Conservation (phyloP, 2,113 vertebrate species). For the Dascyllus trimaculatus region DNA sequence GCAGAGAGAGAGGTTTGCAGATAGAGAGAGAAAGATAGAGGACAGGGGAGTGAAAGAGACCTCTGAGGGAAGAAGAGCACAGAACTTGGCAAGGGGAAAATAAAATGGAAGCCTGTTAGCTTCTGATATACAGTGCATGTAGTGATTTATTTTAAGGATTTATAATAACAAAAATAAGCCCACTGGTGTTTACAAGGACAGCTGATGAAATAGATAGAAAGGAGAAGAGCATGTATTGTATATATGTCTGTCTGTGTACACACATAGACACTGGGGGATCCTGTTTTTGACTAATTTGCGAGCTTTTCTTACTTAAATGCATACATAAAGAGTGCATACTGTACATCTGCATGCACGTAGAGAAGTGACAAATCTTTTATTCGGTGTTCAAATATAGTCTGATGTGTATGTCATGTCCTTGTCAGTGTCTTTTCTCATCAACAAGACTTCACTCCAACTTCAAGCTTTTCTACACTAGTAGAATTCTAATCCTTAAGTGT, state of each 20-base stretch:
- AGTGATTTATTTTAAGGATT: slow-evolving; percentile 33
- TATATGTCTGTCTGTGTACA: slow-evolving; percentile 7
- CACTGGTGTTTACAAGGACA: slow-evolving; percentile 8
- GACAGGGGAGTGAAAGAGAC: slow-evolving; percentile 1
- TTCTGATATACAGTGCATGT: slow-evolving; percentile 3
- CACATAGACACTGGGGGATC: neutral
- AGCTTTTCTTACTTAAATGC: neutral
- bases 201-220: slow-evolving; percentile 3
- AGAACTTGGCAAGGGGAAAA: slow-evolving; percentile 28
- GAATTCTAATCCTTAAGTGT: slow-evolving; percentile 56
- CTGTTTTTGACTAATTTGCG: neutral
- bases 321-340: neutral
- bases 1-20: slow-evolving; percentile 18
- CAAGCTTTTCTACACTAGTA: slow-evolving; percentile 36
- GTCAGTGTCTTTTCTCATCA: slow-evolving; percentile 55
- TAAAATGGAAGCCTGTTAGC: slow-evolving; percentile 31
- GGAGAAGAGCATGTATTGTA: slow-evolving; percentile 10
- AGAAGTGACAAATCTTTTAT: slow-evolving; percentile 47
- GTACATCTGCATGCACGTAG: slow-evolving; percentile 15
- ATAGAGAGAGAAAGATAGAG: slow-evolving; percentile 25
- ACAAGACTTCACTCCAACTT: slow-evolving; percentile 57
- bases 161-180: slow-evolving; percentile 4
- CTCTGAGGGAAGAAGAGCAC: slow-evolving; percentile 14
- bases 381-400: slow-evolving; percentile 48
- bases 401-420: slow-evolving; percentile 58